These are phyloP conservation scores for Leptinotarsa peninsularis DNA, from an alignment of 2,888 invertebrate genomes.

Conservation along the genomic window DNA sequence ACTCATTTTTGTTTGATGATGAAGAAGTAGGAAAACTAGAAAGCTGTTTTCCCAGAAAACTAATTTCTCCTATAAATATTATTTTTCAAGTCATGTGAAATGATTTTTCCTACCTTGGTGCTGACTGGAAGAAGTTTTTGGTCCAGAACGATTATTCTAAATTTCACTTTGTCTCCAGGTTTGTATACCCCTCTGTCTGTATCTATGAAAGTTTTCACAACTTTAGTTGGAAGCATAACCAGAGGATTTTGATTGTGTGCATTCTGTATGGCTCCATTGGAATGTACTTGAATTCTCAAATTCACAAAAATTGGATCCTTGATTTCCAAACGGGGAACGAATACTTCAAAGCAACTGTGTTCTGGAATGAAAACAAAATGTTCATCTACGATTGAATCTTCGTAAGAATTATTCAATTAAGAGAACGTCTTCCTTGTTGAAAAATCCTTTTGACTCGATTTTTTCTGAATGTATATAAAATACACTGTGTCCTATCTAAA, in stretches of 20 bases:
- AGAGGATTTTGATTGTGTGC: constrained; percentile 61
- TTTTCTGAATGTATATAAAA: no score
- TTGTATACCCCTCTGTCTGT: constrained; percentile 71
- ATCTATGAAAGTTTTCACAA: constrained; percentile 68
- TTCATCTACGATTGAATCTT: not conserved
- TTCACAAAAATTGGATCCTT: constrained; percentile 57
- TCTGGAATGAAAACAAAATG: constrained; percentile 51
- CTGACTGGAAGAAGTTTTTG: constrained; percentile 67
- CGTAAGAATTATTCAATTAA: no score
- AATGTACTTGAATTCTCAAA: constrained; percentile 58
- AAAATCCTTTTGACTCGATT: no score
- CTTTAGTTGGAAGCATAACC: constrained; percentile 62
- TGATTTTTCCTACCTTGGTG: constrained; percentile 39
- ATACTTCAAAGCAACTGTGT: constrained; percentile 60
- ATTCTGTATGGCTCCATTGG: constrained; percentile 54
- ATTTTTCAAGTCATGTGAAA: no score
- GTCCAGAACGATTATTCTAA: constrained; percentile 68
- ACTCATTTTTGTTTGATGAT: no score
- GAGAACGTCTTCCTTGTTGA: no score
- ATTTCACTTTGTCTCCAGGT: constrained; percentile 70
- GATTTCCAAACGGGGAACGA: constrained; percentile 52
- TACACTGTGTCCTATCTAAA: no score
- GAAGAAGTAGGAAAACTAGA: no score
- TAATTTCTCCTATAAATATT: no score
- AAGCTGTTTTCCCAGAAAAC: no score